Conservation (phyloP, 92 coral and sea anemone genomes). For the Palythoa caribaeorum region DNA sequence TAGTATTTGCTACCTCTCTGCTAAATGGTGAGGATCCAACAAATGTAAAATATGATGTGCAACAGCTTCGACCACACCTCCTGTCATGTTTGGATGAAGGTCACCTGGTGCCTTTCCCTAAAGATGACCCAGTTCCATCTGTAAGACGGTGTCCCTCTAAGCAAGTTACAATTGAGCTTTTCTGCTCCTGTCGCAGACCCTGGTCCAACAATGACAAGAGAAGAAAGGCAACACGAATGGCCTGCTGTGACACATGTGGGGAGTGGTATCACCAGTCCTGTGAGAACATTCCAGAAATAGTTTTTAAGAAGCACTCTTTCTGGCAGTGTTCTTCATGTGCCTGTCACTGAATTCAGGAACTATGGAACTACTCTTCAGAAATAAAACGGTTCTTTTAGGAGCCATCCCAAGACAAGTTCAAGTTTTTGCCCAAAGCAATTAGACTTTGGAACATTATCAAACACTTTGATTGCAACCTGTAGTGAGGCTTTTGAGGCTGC, state of each 20-base stretch:
- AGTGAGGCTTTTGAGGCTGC: neutral
- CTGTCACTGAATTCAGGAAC: constrained; percentile 19
- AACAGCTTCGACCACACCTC: constrained; percentile 41
- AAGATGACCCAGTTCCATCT: constrained; percentile 16
- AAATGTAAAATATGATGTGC: neutral
- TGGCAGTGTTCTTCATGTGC: neutral
- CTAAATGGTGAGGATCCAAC: constrained; percentile 44
- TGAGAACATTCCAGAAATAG: constrained; percentile 20
- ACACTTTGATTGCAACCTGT: neutral
- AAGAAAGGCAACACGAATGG: constrained; percentile 28
- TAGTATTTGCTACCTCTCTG: constrained; percentile 28
- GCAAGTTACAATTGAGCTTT: neutral
- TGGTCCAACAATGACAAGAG: constrained; percentile 42
- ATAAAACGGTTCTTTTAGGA: neutral
- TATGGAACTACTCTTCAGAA: neutral
- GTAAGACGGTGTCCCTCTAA: neutral
- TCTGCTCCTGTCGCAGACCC: constrained; percentile 45
- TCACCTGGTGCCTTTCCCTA: constrained; percentile 54
- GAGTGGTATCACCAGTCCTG: constrained; percentile 33
- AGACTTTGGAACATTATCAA: neutral
- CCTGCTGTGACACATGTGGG: constrained; percentile 39
- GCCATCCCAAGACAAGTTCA: neutral
- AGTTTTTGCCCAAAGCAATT: constrained; percentile 2
- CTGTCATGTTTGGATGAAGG: constrained; percentile 49
- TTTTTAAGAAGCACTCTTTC: constrained; percentile 6